Evolutionary conservation across 2,797 vertebrate genomes (phyloP), one percentile per base, ranked within the genome.

Genomic region (Cuculus canorus): DNA sequence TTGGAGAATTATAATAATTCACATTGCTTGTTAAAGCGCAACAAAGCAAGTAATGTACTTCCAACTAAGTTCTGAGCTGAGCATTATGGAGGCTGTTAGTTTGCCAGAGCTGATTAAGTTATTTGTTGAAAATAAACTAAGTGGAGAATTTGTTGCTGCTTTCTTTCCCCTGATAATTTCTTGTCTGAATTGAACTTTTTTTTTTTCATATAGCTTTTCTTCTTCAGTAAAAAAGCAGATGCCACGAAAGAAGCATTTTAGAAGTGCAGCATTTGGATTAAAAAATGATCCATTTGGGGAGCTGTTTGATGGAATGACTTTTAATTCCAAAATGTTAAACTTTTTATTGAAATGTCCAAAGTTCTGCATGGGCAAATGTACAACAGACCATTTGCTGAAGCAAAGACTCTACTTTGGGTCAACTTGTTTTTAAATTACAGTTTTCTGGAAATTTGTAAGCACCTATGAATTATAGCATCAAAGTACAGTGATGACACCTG

Each of bases 1-100:
- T 43, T 52, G 35, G 48, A 50, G 24, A 82, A n/a, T 47, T 47
- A 35, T 54, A 89, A 32, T 45, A 59, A 61, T 82, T 75, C 53
- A 25, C 41, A 18, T 4, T 75, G 43, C 37, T 79, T 56, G 47
- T 41, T 69, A 70, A 50, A 0, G 0, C 2, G 19, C 0, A 0
- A n/a, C 37, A 72, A 63, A 70, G 25, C 56, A 65, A 82, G 39
- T 39, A 64, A 68, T 61, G 24, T 73, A n/a, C 50, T 90, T 79
- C 32, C 37, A 66, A 1, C 33, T 35, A 64, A 24, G 41, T 41
- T 86, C 76, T 71, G 53, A 91, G 76, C 53, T 48, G 32, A 90
- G 18, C 43, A 13, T 35, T 70, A 30, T 13, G 28, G 35, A 70
- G 61, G 8, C 14, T 66, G 43, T 53, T 78, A 52, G 32, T 73